These are phyloP conservation scores for Zaprionus inermis DNA, from an alignment of 1,140 invertebrate species.

Conservation along the genomic window DNA sequence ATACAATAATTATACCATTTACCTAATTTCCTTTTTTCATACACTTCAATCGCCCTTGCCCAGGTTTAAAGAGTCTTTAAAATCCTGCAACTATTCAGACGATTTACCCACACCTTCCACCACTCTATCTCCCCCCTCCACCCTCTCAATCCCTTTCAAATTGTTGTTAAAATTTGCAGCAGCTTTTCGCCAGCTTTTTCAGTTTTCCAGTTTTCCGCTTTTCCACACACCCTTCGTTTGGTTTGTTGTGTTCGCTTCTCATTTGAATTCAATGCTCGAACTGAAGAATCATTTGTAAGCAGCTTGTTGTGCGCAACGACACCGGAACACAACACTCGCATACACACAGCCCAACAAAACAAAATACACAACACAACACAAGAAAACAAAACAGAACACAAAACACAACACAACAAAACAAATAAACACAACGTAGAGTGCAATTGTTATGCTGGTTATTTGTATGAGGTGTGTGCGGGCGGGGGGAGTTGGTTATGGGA, in stretches of 20 bases:
- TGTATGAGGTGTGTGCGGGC: slow-evolving; percentile 25
- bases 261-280: slow-evolving; percentile 54
- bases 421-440: slow-evolving; percentile 34
- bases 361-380: slow-evolving; percentile 4
- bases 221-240: background rate
- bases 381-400: background rate
- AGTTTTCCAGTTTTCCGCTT: background rate
- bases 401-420: slow-evolving; percentile 31
- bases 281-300: slow-evolving; percentile 49
- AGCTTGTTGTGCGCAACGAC: slow-evolving; percentile 48
- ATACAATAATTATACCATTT: background rate
- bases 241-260: slow-evolving; percentile 20
- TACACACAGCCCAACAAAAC: slow-evolving; percentile 14
- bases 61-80: background rate
- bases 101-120: background rate
- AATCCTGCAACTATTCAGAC: slow-evolving; percentile 1
- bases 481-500: background rate
- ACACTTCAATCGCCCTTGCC: background rate
- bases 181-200: background rate
- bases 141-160: background rate
- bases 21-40: background rate
- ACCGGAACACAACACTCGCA: slow-evolving; percentile 30
- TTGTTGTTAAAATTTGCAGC: slow-evolving; percentile 8
- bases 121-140: background rate
- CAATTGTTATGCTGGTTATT: slow-evolving; percentile 40